Conservation (phyloP, 2,113 vertebrate genomes). For the Puntigrus tetrazona region DNA sequence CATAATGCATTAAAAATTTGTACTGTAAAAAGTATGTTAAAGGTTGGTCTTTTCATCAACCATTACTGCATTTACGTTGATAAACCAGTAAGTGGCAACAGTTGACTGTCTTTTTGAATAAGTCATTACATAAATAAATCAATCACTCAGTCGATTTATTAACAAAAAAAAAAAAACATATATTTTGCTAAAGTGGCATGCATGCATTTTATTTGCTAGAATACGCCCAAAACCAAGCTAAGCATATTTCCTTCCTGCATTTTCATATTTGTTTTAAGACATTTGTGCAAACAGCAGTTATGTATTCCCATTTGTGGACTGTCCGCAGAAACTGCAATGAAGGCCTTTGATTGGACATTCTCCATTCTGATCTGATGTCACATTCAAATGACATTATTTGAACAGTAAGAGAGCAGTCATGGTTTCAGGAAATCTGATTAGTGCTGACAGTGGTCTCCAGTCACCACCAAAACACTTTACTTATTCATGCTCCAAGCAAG, state of each 20-base stretch:
- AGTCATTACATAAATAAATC: not conserved
- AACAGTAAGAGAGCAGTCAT: not conserved
- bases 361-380: not conserved
- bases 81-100: not conserved
- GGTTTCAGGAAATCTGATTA: not conserved
- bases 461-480: constrained; percentile 4
- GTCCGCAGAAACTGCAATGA: not conserved
- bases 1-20: not conserved
- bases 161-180: not conserved
- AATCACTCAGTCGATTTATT: not conserved
- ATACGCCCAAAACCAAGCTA: not conserved
- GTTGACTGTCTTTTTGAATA: not conserved
- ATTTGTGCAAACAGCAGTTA: not conserved
- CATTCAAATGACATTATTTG: not conserved
- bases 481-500: not conserved
- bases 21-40: not conserved
- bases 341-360: not conserved
- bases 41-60: not conserved
- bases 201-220: not conserved
- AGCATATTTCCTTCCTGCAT: not conserved
- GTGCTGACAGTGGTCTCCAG: not conserved
- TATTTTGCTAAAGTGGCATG: not conserved
- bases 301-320: not conserved
- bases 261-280: not conserved
- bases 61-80: not conserved